phyloP scores from a whole-genome alignment of 2,797 vertebrate species.

The Eospalax fontanierii region DNA sequence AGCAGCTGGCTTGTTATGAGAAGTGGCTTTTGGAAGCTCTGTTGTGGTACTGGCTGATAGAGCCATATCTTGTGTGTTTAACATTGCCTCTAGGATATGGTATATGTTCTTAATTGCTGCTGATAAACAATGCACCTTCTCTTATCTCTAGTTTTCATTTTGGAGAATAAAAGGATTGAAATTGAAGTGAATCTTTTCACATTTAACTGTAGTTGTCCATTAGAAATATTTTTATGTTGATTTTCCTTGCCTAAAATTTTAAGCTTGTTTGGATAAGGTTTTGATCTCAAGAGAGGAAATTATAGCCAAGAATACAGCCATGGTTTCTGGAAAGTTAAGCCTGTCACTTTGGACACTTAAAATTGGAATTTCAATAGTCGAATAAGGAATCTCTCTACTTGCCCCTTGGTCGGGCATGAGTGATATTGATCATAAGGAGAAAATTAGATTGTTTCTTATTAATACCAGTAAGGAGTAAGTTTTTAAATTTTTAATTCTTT shows the following conservation, averaged over 20 bases:
- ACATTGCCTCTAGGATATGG: neutral
- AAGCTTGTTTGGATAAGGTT: neutral
- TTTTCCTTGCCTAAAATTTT: conserved; percentile 1
- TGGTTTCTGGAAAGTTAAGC: neutral
- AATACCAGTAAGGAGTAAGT: neutral
- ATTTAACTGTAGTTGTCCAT: neutral
- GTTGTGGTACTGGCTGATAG: neutral
- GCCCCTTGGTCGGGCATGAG: neutral
- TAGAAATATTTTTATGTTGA: neutral
- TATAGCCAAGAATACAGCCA: neutral
- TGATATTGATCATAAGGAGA: conserved; percentile 1
- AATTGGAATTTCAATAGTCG: neutral
- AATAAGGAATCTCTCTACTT: neutral
- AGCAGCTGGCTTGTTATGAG: neutral
- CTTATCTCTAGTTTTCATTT: neutral
- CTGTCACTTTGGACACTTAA: neutral
- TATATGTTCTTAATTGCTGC: neutral
- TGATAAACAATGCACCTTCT: neutral
- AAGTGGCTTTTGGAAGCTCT: neutral
- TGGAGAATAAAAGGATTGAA: neutral
- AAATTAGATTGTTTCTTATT: conserved; percentile 1
- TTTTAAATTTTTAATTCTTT: too few species aligned
- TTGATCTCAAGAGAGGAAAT: neutral
- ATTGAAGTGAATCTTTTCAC: neutral
- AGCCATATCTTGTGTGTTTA: neutral